Percentiles rank a stretch among this genome's conserved stretches.
Evolutionary conservation across 2,888 invertebrate genomes (phyloP).

Genomic region (Coleophora flavipennella): DNA sequence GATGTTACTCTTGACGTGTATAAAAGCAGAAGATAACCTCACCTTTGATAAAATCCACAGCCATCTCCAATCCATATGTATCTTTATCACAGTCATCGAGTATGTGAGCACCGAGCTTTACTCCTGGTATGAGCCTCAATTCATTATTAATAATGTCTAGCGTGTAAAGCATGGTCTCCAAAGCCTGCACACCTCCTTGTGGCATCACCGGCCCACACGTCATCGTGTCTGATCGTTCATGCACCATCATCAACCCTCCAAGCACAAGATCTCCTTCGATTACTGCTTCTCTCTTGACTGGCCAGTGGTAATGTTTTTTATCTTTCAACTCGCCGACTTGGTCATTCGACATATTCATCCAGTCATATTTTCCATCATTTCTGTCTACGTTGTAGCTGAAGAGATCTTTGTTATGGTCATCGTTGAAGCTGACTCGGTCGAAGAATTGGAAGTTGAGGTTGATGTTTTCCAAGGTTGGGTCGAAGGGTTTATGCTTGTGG

Average conservation of each 20-base stretch:
- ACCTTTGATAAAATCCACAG: conserved; percentile 98
- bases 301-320: conserved; percentile 75
- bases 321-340: conserved; percentile 53
- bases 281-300: conserved; percentile 87
- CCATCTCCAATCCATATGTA: conserved; percentile 95
- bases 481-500: conserved; percentile 46
- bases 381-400: conserved; percentile 25
- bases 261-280: conserved; percentile 91
- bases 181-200: conserved; percentile 89
- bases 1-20: too few relatives aligned
- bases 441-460: conserved; percentile 20
- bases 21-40: conserved; percentile 30
- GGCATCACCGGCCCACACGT: conserved; percentile 96
- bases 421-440: conserved; percentile 30
- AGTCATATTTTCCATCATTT: conserved; percentile 37
- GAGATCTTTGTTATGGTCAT: conserved; percentile 32
- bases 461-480: conserved; percentile 26
- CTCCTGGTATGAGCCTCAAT: conserved; percentile 79
- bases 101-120: conserved; percentile 88
- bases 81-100: conserved; percentile 97
- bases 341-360: conserved; percentile 53
- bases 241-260: conserved; percentile 95
- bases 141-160: conserved; percentile 84
- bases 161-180: conserved; percentile 94
- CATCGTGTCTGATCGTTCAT: conserved; percentile 88